These are phyloP conservation scores for Brachynemurus nebulosus DNA, from an alignment of 2,888 invertebrate genomes.

Conservation along the genomic window DNA sequence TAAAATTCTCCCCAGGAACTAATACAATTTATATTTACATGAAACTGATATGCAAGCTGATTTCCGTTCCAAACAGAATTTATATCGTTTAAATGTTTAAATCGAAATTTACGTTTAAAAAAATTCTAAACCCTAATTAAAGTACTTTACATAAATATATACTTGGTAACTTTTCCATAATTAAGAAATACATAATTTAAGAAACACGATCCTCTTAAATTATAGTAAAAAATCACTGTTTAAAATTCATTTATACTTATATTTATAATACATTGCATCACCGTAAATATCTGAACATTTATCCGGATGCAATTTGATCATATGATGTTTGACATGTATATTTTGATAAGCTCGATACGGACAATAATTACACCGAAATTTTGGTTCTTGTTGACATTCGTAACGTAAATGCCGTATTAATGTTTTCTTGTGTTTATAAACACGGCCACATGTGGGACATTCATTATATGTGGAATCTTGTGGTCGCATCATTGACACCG, in stretches of 20 bases:
- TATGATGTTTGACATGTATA: slow-evolving; percentile 1
- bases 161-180: too few relatives aligned
- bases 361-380: slow-evolving; percentile 33
- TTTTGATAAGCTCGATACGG: slow-evolving; percentile 20
- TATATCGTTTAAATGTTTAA: too few relatives aligned
- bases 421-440: slow-evolving; percentile 25
- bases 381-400: slow-evolving; percentile 34
- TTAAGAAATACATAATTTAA: too few relatives aligned
- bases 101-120: too few relatives aligned
- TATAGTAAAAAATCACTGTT: too few relatives aligned
- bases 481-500: background rate
- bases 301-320: background rate
- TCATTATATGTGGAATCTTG: background rate
- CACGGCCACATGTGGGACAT: slow-evolving; percentile 15
- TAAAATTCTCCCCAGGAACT: too few relatives aligned
- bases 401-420: slow-evolving; percentile 50
- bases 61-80: too few relatives aligned
- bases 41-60: too few relatives aligned
- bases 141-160: too few relatives aligned
- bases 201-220: too few relatives aligned
- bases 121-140: too few relatives aligned
- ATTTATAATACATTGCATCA: slow-evolving; percentile 17
- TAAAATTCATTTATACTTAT: slow-evolving; percentile 39
- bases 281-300: background rate
- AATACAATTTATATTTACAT: too few relatives aligned